Evolutionary conservation across 1,140 invertebrate species (phyloP), one percentile per base, ranked within the genome.

Genomic region (Drosophila mojavensis): DNA sequence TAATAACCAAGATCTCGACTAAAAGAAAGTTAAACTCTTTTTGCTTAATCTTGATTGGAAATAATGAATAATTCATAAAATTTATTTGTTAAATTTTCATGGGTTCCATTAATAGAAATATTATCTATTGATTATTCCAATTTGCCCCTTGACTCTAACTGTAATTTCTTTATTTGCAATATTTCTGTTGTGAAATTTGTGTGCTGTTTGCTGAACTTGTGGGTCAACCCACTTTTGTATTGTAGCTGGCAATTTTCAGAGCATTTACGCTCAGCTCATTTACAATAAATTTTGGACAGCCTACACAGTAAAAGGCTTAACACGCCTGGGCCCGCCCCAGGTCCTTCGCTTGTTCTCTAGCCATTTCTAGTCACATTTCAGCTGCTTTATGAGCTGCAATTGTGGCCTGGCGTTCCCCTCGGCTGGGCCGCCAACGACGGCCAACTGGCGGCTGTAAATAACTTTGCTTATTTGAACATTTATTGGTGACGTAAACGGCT

Each of bases 401-500:
- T 89, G 84, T 80, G 82, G 81, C 56, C 41, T 64, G 68, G 39
- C 30, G 56, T 60, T 62, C 47, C 28, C 65, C 58, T 69, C 26
- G 9, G 30, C 28, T 56, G 11, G 41, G 24, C 51, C 20, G 24
- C 24, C 41, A 13, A 17, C 30, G 11, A n/a, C 41, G 50, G 41
- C 39, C 64, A 47, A 65, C 75, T 68, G 83, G 60, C 55, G 78
- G 81, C 82, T 84, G 84, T 90, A 89, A 88, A 88, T 90, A 88
- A 88, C 85, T 88, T 88, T 84, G 73, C 84, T 78, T 88, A 89
- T 88, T 81, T 76, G 65, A 84, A 84, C 84, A 88, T 88, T 88
- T 88, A 88, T 88, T 84, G 84, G 84, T 84, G 85, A 88, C 85
- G 80, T 82, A 88, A 90, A 88, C 67, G 83, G 80, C 83, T 75